Evolutionary conservation across 2,888 invertebrate species (phyloP).

Genomic region (Atethmia centrago): DNA sequence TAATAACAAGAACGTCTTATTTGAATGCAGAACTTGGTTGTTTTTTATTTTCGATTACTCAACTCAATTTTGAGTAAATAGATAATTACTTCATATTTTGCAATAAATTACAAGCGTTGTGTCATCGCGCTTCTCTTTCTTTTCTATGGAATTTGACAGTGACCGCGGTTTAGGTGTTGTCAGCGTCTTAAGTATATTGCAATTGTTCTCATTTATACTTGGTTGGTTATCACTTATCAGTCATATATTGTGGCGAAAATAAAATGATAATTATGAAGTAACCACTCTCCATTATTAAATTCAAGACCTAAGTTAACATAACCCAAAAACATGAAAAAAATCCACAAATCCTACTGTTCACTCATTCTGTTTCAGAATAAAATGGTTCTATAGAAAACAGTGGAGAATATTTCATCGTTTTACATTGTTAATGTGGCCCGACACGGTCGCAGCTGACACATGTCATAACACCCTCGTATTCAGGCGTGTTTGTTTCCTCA

Average conservation of each 20-base stretch:
- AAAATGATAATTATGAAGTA: background rate
- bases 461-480: constrained; percentile 79
- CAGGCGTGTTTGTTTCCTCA: constrained; percentile 70
- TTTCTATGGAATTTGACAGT: too few relatives aligned
- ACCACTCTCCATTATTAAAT: background rate
- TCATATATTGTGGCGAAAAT: background rate
- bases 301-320: background rate
- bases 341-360: constrained; percentile 48
- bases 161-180: too few relatives aligned
- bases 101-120: too few relatives aligned
- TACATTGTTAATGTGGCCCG: constrained; percentile 65
- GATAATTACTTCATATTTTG: too few relatives aligned
- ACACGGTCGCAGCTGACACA: constrained; percentile 76
- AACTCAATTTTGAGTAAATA: too few relatives aligned
- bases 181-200: too few relatives aligned
- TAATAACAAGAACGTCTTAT: too few relatives aligned
- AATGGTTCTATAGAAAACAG: constrained; percentile 56
- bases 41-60: too few relatives aligned
- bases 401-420: constrained; percentile 58
- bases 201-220: background rate
- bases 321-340: background rate
- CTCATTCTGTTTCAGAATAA: constrained; percentile 58
- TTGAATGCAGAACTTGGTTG: too few relatives aligned
- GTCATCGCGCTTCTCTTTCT: too few relatives aligned
- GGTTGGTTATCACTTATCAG: background rate